Evolutionary conservation across 2,888 invertebrate species (phyloP).

Genomic region (Carcina quercana): DNA sequence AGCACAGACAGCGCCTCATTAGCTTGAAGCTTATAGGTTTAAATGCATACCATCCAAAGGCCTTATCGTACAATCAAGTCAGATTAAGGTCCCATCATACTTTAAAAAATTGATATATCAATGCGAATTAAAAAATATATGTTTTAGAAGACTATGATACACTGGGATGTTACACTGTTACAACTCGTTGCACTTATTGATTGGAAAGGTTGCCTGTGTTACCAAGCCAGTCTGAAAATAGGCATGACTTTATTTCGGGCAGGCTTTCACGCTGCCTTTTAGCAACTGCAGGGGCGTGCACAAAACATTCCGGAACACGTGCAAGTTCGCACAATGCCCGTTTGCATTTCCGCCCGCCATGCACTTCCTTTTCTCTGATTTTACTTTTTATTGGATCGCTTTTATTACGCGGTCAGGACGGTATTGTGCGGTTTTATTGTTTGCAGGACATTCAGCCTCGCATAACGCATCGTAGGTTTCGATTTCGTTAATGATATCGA

Average conservation of each 20-base stretch:
- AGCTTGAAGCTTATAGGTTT: too few relatives aligned
- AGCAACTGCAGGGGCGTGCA: slow-evolving; percentile 48
- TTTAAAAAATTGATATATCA: too few relatives aligned
- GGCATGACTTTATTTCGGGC: slow-evolving; percentile 29
- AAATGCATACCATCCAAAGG: too few relatives aligned
- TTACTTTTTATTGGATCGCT: slow-evolving; percentile 71
- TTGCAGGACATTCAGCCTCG: slow-evolving; percentile 57
- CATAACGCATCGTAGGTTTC: slow-evolving; percentile 69
- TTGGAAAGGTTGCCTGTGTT: slow-evolving; percentile 12
- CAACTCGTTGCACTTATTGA: too few relatives aligned
- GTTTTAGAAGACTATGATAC: too few relatives aligned
- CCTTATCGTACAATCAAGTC: too few relatives aligned
- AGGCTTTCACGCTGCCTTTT: slow-evolving; percentile 46
- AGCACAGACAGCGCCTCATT: too few relatives aligned
- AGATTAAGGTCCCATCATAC: too few relatives aligned
- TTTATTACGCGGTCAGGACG: slow-evolving; percentile 53
- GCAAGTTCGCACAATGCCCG: slow-evolving; percentile 69
- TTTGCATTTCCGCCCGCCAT: slow-evolving; percentile 72
- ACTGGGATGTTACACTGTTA: too few relatives aligned
- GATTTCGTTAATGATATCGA: slow-evolving; percentile 72
- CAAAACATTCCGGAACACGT: slow-evolving; percentile 70
- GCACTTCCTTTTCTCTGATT: slow-evolving; percentile 69
- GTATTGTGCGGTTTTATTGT: slow-evolving; percentile 58
- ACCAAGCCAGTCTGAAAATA: slow-evolving; percentile 37
- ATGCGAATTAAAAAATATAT: too few relatives aligned